Evolutionary conservation across 2,797 vertebrate species (phyloP).

Genomic region (Coregonus ussuriensis): DNA sequence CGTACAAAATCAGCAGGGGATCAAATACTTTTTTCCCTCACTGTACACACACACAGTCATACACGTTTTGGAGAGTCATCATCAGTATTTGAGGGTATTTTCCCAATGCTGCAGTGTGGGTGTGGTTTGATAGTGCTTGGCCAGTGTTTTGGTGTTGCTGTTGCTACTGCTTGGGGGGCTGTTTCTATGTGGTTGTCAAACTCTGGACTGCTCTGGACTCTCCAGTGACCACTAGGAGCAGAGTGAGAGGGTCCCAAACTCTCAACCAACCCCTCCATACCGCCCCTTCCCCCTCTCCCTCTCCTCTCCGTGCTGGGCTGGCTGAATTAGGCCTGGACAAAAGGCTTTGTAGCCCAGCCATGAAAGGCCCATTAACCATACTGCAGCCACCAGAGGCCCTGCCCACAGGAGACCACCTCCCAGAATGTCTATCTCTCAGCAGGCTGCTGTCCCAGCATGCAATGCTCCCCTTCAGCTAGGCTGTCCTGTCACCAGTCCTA

Average conservation of each 20-base stretch:
- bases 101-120: constrained; percentile 55
- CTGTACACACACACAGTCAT: constrained; percentile 4
- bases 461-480: constrained; percentile 69
- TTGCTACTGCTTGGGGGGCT: too few species aligned
- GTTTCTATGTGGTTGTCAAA: constrained; percentile 36
- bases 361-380: constrained; percentile 88
- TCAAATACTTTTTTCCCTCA: too few species aligned
- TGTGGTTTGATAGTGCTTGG: too few species aligned
- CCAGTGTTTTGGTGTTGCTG: too few species aligned
- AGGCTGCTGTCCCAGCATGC: constrained; percentile 79
- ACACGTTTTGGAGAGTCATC: constrained; percentile 30
- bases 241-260: constrained; percentile 34
- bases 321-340: constrained; percentile 82
- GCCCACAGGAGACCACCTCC: constrained; percentile 81
- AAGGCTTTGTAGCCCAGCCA: constrained; percentile 83
- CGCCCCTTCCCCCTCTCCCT: background rate
- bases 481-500: background rate
- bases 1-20: too few species aligned
- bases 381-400: constrained; percentile 86
- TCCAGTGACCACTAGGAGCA: constrained; percentile 4
- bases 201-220: constrained; percentile 21
- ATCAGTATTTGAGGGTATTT: constrained; percentile 34
- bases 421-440: constrained; percentile 80
- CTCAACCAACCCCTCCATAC: constrained; percentile 45
- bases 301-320: constrained; percentile 75